These are phyloP conservation scores for Canis aureus DNA, from an alignment of 2,113 vertebrate genomes.

Conservation along the genomic window DNA sequence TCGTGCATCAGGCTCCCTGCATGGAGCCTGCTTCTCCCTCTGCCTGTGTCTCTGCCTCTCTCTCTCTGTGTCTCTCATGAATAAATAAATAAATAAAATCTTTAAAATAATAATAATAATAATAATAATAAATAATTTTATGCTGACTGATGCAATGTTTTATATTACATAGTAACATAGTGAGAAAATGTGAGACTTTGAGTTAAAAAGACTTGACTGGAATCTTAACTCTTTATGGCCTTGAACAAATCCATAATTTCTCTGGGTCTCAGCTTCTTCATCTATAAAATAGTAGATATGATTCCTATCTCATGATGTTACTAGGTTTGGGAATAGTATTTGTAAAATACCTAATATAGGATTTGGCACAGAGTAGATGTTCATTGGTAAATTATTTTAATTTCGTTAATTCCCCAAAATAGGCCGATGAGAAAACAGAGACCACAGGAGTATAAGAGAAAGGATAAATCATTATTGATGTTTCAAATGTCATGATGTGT, in stretches of 20 bases:
- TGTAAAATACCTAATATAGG: background rate
- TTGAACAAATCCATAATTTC: background rate
- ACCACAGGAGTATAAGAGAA: background rate
- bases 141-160: conserved; percentile 44
- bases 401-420: conserved; percentile 17
- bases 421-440: background rate
- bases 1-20: too few relatives aligned
- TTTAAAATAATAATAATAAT: too few relatives aligned
- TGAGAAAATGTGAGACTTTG: background rate
- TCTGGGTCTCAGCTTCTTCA: background rate
- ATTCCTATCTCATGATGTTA: background rate
- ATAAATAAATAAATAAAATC: too few relatives aligned
- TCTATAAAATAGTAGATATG: background rate
- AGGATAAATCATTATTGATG: background rate
- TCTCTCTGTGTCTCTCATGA: too few relatives aligned
- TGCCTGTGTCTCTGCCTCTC: too few relatives aligned
- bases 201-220: background rate
- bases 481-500: background rate
- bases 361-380: background rate
- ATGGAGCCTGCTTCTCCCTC: too few relatives aligned
- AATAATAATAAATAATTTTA: background rate
- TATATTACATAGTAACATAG: background rate
- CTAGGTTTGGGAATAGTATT: conserved; percentile 2
- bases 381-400: conserved; percentile 6
- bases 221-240: background rate